These are phyloP conservation scores for Trichogramma evanescens DNA, from an alignment of 2,888 invertebrate species.

Conservation along the genomic window DNA sequence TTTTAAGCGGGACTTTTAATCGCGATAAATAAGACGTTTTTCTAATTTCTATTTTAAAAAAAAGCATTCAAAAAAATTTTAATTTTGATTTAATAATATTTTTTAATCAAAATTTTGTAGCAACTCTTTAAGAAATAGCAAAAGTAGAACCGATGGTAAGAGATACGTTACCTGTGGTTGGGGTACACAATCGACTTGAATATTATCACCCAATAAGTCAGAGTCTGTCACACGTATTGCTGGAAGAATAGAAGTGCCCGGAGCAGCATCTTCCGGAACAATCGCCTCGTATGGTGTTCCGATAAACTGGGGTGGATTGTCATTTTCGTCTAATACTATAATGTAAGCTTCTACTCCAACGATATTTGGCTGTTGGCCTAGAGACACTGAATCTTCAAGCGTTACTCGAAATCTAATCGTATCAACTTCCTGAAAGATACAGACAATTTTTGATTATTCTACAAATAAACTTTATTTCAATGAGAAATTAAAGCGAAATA, in stretches of 20 bases:
- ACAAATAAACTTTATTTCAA: no score
- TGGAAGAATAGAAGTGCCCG: slow-evolving; percentile 66
- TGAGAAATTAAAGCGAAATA: no score
- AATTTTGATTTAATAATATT: no score
- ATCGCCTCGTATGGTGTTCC: slow-evolving; percentile 75
- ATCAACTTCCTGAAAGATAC: slow-evolving; percentile 61
- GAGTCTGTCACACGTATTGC: slow-evolving; percentile 70
- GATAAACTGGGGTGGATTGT: slow-evolving; percentile 65
- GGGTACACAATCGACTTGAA: slow-evolving; percentile 64
- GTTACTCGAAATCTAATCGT: slow-evolving; percentile 74
- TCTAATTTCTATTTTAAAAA: no score
- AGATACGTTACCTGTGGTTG: slow-evolving; percentile 46
- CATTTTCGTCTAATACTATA: slow-evolving; percentile 82
- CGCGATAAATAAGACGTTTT: no score
- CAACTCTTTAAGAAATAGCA: background rate
- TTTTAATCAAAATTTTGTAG: no score
- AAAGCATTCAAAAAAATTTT: no score
- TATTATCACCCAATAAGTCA: slow-evolving; percentile 72
- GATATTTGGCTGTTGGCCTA: slow-evolving; percentile 57
- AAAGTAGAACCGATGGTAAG: background rate
- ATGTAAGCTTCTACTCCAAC: slow-evolving; percentile 72
- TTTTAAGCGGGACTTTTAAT: no score
- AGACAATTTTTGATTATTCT: background rate
- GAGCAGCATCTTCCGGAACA: slow-evolving; percentile 67
- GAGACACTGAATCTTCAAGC: slow-evolving; percentile 66